Percentiles rank a stretch among this genome's conserved stretches.
Evolutionary conservation across 2,113 vertebrate genomes (phyloP).

Genomic region (Mobula hypostoma): DNA sequence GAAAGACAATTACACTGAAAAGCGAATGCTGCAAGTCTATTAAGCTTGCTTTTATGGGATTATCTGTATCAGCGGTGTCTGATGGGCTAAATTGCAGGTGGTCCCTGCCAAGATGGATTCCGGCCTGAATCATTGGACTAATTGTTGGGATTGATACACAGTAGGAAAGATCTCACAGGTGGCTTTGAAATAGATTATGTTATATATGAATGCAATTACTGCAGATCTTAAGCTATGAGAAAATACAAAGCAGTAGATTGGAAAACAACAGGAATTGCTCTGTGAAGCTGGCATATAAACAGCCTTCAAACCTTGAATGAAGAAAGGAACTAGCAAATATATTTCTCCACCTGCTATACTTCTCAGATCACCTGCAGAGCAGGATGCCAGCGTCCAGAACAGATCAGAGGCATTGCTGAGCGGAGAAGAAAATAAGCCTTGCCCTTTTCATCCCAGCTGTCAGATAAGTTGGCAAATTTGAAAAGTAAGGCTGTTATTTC

Average conservation of each 20-base stretch:
- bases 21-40: not conserved
- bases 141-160: not conserved
- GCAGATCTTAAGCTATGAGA: constrained; percentile 11
- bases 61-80: not conserved
- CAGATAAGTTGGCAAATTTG: not conserved
- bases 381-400: not conserved
- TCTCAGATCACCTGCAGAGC: not conserved
- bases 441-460: constrained; percentile 2
- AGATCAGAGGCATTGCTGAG: constrained; percentile 17
- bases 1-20: not conserved
- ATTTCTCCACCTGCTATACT: not conserved
- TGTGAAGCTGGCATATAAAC: constrained; percentile 13
- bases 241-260: not conserved
- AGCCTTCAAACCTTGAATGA: constrained; percentile 13
- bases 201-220: constrained; percentile 16
- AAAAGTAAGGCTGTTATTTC: not conserved
- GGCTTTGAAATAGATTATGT: constrained; percentile 26
- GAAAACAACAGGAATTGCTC: constrained; percentile 19
- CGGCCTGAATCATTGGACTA: not conserved
- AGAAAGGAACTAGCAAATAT: not conserved
- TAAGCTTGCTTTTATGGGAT: not conserved
- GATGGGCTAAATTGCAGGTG: not conserved
- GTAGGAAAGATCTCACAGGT: constrained; percentile 18
- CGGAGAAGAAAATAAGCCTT: not conserved
- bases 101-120: not conserved